Base-by-base conservation (phyloP, 2,113 vertebrate species). In the Corapipo altera region DNA sequence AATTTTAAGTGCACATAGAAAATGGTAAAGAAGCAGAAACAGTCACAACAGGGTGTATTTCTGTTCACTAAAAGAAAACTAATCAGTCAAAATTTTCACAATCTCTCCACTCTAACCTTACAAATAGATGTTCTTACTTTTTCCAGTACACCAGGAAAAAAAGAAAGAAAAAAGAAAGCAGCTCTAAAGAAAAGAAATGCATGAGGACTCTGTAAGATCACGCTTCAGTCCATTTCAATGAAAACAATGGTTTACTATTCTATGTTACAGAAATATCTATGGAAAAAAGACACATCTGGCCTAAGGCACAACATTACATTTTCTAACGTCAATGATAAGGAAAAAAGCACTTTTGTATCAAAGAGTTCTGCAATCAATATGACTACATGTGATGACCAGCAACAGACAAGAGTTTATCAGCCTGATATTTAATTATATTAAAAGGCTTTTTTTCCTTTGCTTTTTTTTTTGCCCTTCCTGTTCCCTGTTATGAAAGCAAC, bases 181-280 rank as follows among this genome's bases (percentile, higher is more conserved):
- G 16, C 27, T 65, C 11, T 67, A 59, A 67, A 54, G 35, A 61
- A 93, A 93, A 92, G 23, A 75, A 83, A 62, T 43, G n/a, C 22
- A 61, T 32, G 23, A 81, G 58, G 20, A 88, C 12, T 83, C n/a
- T 43, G 10, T 19, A 89, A 77, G 51, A 72, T 49, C 27, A 82
- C 30, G 33, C 71, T 88, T 72, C 59, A 48, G 65, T 54, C 62
- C 37, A 54, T 52, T 73, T 72, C 85, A 78, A 66, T 64, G 21
- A 95, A 96, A 97, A 96, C 93, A 96, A 37, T 70, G 71, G 55
- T 85, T 70, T 91, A 96, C 33, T 96, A 95, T 96, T 89, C 82
- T 72, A 16, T 14, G 37, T 90, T 89, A 81, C 59, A 64, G 30
- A 95, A 91, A 27, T 86, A 80, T 83, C 33, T 94, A 71, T 22